phyloP scores from a whole-genome alignment of 2,113 vertebrate species.

The Pluvianellus socialis region DNA sequence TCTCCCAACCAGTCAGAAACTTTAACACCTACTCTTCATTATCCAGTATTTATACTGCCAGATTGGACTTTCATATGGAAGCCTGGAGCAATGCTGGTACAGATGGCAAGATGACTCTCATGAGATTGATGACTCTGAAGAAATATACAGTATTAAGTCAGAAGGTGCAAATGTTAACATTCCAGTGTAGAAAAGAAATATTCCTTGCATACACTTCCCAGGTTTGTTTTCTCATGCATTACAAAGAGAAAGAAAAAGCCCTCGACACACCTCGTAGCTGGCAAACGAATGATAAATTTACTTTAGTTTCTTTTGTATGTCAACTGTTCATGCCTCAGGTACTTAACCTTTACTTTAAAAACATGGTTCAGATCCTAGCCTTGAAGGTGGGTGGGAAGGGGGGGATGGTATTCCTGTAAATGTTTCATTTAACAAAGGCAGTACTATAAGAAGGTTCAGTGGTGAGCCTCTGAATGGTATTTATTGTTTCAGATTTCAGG shows the following conservation, averaged over 20 bases:
- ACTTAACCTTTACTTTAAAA: slow-evolving; percentile 80
- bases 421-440: slow-evolving; percentile 87
- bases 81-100: slow-evolving; percentile 74
- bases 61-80: slow-evolving; percentile 81
- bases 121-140: slow-evolving; percentile 79
- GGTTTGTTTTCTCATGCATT: slow-evolving; percentile 70
- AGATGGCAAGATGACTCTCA: slow-evolving; percentile 78
- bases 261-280: slow-evolving; percentile 45
- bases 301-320: slow-evolving; percentile 73
- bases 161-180: slow-evolving; percentile 80
- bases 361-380: slow-evolving; percentile 68
- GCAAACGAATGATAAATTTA: slow-evolving; percentile 71
- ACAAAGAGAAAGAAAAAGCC: slow-evolving; percentile 66
- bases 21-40: slow-evolving; percentile 76
- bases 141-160: slow-evolving; percentile 78
- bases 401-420: slow-evolving; percentile 81
- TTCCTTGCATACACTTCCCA: slow-evolving; percentile 69
- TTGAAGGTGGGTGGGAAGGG: slow-evolving; percentile 25
- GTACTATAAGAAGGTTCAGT: slow-evolving; percentile 72
- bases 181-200: slow-evolving; percentile 71
- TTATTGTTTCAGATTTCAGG: slow-evolving; percentile 87
- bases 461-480: slow-evolving; percentile 82
- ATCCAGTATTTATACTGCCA: slow-evolving; percentile 76
- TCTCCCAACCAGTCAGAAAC: slow-evolving; percentile 68
- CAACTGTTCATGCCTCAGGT: slow-evolving; percentile 72